Base-by-base conservation (phyloP, 2,797 vertebrate species). In the Pitangus sulphuratus region DNA sequence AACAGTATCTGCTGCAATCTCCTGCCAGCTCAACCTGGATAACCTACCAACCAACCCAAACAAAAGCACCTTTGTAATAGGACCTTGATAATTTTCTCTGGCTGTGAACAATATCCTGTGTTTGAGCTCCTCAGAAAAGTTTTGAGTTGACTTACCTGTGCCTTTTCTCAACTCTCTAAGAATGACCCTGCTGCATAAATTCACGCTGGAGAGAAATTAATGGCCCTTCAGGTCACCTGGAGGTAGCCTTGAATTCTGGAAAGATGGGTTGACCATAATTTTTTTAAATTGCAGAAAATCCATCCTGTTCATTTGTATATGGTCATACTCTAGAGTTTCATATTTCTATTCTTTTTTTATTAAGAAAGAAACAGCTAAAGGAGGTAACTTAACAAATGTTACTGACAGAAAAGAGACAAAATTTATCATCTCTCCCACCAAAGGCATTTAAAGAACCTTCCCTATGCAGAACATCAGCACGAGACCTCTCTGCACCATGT, bases 381-480 rank as follows among this genome's bases (percentile, higher is more conserved):
- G 30, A 50, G 31, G 26, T 31, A 78, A 31, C 57, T 60, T 60
- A 76, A n/a, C 57, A 76, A 76, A 45, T 18, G 9, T 50, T 91
- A n/a, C 45, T 69, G 65, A 85, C 18, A 84, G 68, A 76, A 35
- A 28, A 96, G 31, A 89, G 10, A 45, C 19, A 87, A 70, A 81
- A 88, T 78, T 79, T 70, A 74, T 74, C 53, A 26, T 54, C 40
- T 87, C 56, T 92, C 57, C 39, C 57, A 71, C 37, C 6, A 4
- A 87, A 90, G 40, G 75, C 70, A 80, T 54, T 57, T 35, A 50
- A 47, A 75, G 57, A 96, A 85, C 45, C 39, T 83, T 70, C 30
- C 42, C 47, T 45, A 3, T 7, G 26, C 56, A 66, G 58, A 95
- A 58, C 31, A 91, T 30, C 37, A 82, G 54, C 47, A 66, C 1